Evolutionary conservation across 2,888 invertebrate genomes (phyloP).

Genomic region (Agrypnus murinus): DNA sequence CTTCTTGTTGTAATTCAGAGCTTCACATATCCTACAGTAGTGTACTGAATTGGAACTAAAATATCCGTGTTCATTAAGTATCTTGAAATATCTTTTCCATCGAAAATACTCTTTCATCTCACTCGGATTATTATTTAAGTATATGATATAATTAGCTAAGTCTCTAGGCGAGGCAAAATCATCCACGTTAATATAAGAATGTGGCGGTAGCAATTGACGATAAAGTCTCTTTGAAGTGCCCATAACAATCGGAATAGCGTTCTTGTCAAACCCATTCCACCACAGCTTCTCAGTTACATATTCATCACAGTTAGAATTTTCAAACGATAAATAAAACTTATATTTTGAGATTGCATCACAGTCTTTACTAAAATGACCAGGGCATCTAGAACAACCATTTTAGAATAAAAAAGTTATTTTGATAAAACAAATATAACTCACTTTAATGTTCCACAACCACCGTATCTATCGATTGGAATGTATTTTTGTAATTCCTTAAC

Average conservation of each 20-base stretch:
- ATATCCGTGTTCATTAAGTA: constrained; percentile 81
- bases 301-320: constrained; percentile 80
- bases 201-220: constrained; percentile 75
- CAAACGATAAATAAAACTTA: constrained; percentile 81
- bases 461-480: constrained; percentile 76
- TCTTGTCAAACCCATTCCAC: constrained; percentile 78
- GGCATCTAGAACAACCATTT: constrained; percentile 73
- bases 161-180: constrained; percentile 72
- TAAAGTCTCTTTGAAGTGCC: constrained; percentile 73
- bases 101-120: constrained; percentile 72
- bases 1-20: constrained; percentile 77
- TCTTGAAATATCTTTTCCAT: constrained; percentile 76
- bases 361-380: constrained; percentile 77
- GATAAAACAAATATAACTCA: constrained; percentile 14
- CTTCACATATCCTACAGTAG: constrained; percentile 80
- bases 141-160: constrained; percentile 73
- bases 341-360: constrained; percentile 76
- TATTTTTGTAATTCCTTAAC: constrained; percentile 74
- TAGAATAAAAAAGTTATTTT: neutral
- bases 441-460: constrained; percentile 72
- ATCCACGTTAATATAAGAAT: constrained; percentile 77
- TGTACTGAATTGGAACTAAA: constrained; percentile 76
- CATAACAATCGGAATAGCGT: constrained; percentile 79
- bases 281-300: constrained; percentile 83
- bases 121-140: constrained; percentile 70